Base-by-base conservation (phyloP, 2,113 vertebrate species). In the Scomber scombrus region DNA sequence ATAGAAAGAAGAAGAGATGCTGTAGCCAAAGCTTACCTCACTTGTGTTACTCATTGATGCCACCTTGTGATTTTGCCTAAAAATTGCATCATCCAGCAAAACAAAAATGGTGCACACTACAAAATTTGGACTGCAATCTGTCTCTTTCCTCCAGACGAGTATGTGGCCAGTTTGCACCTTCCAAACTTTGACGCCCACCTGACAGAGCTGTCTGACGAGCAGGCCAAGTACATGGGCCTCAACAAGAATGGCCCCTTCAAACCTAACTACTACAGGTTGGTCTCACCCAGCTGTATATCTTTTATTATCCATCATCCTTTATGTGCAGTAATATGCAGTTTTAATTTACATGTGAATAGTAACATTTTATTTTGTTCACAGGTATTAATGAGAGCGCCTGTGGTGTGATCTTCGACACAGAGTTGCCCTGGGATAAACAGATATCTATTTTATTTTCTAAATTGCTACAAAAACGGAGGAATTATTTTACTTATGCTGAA, bases 241-340 rank as follows among this genome's bases (percentile, higher is more conserved):
- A 99, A 99, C 87, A 99, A 99, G 92, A 99, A 99, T 0, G 98
- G 98, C n/a, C 98, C 98, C 52, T 99, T 99, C 91, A 99, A 99
- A 93, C 98, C 98, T 51, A 99, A 99, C 92, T 99, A 99, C 89
- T 99, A 99, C 95, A 97, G 98, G 98, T 98, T 69, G 23, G 8
- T 60, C 7, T 52, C 57, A 46, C 8, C 0, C 7, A 4, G 18
- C 3, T 12, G 3, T 29, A 5, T 18, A n/a, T 56, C 15, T 60
- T 34, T 15, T 11, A 10, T 5, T 18, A 7, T 29, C 3, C 50
- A 31, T 12, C 9, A 6, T 11, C 5, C 16, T 49, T 47, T 3
- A 19, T 2, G 5, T 31, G 15, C 26, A 3, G 3, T 31, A 3
- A 11, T 54, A 13, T 15, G 34, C 34, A 40, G 34, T 40, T 40